Base-by-base conservation (phyloP, 2,797 vertebrate species). In the Notamacropus eugenii region DNA sequence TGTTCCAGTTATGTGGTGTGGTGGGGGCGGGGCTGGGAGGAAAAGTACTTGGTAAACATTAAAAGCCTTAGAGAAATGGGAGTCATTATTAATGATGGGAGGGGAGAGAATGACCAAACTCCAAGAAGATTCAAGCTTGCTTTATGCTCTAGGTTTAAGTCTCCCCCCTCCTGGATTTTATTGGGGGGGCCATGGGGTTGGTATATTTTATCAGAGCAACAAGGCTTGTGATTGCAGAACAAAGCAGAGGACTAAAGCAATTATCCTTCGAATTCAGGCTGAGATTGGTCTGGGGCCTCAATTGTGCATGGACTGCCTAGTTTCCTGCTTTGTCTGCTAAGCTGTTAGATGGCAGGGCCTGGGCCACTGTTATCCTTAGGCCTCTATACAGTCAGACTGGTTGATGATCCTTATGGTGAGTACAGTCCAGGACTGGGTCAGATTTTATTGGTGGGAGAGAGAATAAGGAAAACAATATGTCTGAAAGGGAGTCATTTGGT, bases 151-250 rank as follows among this genome's bases (percentile, higher is more conserved):
- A 46, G 40, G 22, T 87, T 87, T 46, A 27, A 22, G 74, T 11
- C 22, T 10, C 40, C 46, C 31, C 40, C 27, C 40, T 46, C 22
- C 40, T 87, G 74, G 22, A 87, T 46, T 46, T 87, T 87, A 87
- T 87, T 3, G 2, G 74, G 90, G 74, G 90, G 54, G 14, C 57
- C 93, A 92, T 56, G 94, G 19, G 94, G 19, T 90, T 93, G 92
- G 58, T 40, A 82, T 97, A 58, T 96, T 97, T 98, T 90, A 95
- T 92, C 87, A 96, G 93, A 90, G 55, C 97, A 91, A 97, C 95
- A 96, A 97, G 96, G 93, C 90, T 92, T 96, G 92, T 96, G 96
- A 95, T 96, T 95, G 92, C 67, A 97, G 96, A 97, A 97, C 92
- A 96, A 96, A 97, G 95, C 93, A 97, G 82, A 97, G 52, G 95